Base-by-base conservation (phyloP, 2,113 vertebrate genomes). In the Chauna torquata region DNA sequence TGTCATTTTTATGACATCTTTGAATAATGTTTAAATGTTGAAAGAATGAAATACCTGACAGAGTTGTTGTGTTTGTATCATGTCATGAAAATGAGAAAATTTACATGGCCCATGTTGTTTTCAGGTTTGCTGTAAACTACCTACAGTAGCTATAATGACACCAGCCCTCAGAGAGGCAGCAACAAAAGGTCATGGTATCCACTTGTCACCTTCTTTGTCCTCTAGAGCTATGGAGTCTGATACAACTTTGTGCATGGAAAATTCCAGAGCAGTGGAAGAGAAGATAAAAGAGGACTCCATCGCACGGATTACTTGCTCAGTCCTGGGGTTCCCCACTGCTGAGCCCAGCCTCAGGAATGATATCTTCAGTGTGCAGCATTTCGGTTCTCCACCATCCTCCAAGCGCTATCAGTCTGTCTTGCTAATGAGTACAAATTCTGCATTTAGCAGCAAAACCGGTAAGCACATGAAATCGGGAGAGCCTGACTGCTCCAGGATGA, bases 151-250 rank as follows among this genome's bases (percentile, higher is more conserved):
- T 98, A 98, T 97, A 97, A 99, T 99, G 99, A 98, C 98, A 98
- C 99, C 99, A 96, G 99, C 98, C 87, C 98, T 99, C 94, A 99
- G 98, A 96, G 99, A 99, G 97, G 97, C 98, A 97, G 95, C 98
- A 91, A 97, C 98, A 96, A 98, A 99, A 97, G 97, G 97, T 96
- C 97, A 98, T 92, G 98, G 98, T 96, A 97, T 99, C 98, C 98
- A 98, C 97, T 98, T 99, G 97, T 98, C 98, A 80, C 97, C 98
- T 45, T 98, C 98, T 96, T 97, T 98, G 83, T 95, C 97, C 86
- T 96, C 98, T 83, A 98, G 92, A 98, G 96, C 97, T 97, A 97
- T 98, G 97, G 98, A 99, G 95, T 96, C 98, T 57, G 98, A 98
- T 89, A 97, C 98, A 96, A 96, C 97, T 95, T 86, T 98, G 25